Evolutionary conservation across 37 sponge, comb jelly and placozoan species (phyloP).

Genomic region (Ephydatia muelleri): DNA sequence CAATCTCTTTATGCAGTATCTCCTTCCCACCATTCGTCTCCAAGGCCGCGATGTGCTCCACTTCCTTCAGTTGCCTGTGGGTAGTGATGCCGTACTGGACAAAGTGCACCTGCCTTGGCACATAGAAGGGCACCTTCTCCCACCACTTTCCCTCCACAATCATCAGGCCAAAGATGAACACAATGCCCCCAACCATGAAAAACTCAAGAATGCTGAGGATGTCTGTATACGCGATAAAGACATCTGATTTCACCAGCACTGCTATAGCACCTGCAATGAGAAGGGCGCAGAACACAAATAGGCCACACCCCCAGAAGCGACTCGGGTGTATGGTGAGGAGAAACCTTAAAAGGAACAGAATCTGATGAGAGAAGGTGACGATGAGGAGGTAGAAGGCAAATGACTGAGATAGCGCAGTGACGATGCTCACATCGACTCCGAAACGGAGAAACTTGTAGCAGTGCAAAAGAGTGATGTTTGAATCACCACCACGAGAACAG

Average conservation of each 20-base stretch:
- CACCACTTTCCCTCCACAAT: conserved; percentile 28
- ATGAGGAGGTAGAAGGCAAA: conserved; percentile 56
- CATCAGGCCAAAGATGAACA: conserved; percentile 35
- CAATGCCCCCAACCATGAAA: conserved; percentile 3
- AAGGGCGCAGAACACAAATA: conserved; percentile 17
- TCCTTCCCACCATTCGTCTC: background rate
- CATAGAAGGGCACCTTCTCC: conserved; percentile 5
- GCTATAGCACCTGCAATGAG: conserved; percentile 6
- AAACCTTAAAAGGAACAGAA: conserved; percentile 20
- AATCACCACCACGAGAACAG: background rate
- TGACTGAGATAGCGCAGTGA: conserved; percentile 26
- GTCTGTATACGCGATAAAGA: background rate
- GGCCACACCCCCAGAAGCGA: conserved; percentile 42
- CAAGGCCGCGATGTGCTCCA: background rate
- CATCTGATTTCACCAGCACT: background rate
- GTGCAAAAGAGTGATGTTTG: conserved; percentile 5
- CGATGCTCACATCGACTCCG: conserved; percentile 35
- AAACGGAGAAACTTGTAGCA: conserved; percentile 59
- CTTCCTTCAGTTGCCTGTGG: background rate
- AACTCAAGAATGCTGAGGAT: background rate
- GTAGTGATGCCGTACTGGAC: background rate
- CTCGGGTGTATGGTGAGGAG: conserved; percentile 37
- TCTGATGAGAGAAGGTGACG: conserved; percentile 26
- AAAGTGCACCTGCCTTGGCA: background rate
- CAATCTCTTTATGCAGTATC: background rate